Percentiles rank a stretch among this genome's conserved stretches.
Conservation (phyloP, 2,888 invertebrate species). For the Ditula angustiorana region DNA sequence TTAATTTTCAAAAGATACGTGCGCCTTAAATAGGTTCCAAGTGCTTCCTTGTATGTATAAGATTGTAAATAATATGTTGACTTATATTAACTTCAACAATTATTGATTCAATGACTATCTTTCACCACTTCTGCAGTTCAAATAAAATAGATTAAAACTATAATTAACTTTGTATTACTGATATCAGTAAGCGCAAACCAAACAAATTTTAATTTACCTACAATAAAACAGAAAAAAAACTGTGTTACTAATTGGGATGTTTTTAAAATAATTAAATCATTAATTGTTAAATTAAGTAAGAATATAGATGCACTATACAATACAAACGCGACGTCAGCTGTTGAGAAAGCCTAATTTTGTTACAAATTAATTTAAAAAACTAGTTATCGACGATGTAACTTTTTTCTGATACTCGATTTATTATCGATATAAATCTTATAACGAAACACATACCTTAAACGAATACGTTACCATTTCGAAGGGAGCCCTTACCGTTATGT, state of each 20-base stretch:
- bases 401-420: background rate
- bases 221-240: background rate
- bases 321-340: too few relatives aligned
- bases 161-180: background rate
- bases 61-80: background rate
- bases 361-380: too few relatives aligned
- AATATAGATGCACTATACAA: too few relatives aligned
- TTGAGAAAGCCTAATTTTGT: too few relatives aligned
- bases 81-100: background rate
- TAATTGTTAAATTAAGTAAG: too few relatives aligned
- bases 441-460: background rate
- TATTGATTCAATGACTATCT: background rate
- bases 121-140: background rate
- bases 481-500: conserved; percentile 62
- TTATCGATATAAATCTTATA: background rate
- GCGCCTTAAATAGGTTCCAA: background rate
- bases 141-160: background rate
- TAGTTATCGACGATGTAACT: too few relatives aligned
- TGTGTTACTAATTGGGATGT: too few relatives aligned
- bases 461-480: conserved; percentile 33
- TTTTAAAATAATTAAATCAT: too few relatives aligned
- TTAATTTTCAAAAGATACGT: conserved; percentile 3
- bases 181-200: background rate
- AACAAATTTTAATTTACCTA: background rate
- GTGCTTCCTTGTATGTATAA: conserved; percentile 1